A percentile compares a stretch with the other conserved stretches of the same genome.
phyloP scores from a whole-genome alignment of 2,797 vertebrate species.

The Synaphobranchus kaupii region DNA sequence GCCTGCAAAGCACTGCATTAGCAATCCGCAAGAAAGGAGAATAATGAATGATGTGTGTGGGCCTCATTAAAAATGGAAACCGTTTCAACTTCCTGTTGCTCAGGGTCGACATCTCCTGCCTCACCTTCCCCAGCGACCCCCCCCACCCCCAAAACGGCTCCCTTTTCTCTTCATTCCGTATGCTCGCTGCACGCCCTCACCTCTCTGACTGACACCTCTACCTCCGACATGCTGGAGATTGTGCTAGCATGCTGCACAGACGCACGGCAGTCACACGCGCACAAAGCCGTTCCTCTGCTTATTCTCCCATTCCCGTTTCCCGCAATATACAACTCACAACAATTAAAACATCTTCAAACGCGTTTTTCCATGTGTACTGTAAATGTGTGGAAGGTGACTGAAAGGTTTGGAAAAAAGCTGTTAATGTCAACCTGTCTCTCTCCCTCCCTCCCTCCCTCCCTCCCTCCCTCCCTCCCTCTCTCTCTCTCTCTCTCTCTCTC shows the following conservation, averaged over 20 bases:
- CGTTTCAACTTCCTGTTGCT: slow-evolving; percentile 19
- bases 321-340: not conserved
- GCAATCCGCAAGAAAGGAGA: slow-evolving; percentile 13
- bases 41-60: slow-evolving; percentile 37
- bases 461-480: too few species aligned
- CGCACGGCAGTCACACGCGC: not conserved
- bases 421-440: not conserved
- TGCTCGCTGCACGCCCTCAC: slow-evolving; percentile 31
- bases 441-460: not conserved
- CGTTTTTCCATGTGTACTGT: not conserved
- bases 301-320: not conserved
- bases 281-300: not conserved
- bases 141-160: not conserved
- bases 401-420: not conserved
- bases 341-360: not conserved
- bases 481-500: not conserved
- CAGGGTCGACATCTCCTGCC: not conserved
- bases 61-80: slow-evolving; percentile 42
- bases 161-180: slow-evolving; percentile 15
- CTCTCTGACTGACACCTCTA: slow-evolving; percentile 46
- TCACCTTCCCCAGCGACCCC: not conserved
- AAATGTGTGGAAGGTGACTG: not conserved
- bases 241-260: slow-evolving; percentile 21
- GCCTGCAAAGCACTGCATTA: slow-evolving; percentile 28
- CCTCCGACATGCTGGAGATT: slow-evolving; percentile 41